Evolutionary conservation across 2,113 vertebrate genomes (phyloP).

Genomic region (Balaeniceps rex): DNA sequence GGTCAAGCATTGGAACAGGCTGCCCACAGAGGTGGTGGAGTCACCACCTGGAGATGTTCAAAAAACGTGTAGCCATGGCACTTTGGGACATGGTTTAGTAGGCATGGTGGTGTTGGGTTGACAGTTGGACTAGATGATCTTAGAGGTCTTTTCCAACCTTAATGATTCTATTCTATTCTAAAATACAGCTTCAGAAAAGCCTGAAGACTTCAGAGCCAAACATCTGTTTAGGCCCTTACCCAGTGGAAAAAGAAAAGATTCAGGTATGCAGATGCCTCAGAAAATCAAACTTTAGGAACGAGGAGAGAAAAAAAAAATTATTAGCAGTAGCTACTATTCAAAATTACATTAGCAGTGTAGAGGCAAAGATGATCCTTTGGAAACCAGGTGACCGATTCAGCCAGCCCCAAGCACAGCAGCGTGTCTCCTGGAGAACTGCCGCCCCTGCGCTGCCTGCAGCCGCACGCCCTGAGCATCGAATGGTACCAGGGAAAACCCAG

Average conservation of each 20-base stretch:
- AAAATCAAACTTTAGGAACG: neutral
- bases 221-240: neutral
- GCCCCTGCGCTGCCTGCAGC: neutral
- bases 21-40: no score
- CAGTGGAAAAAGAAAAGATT: neutral
- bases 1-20: no score
- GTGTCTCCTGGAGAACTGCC: neutral
- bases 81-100: no score
- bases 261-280: neutral
- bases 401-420: neutral
- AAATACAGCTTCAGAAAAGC: neutral
- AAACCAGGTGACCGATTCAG: neutral
- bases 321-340: neutral
- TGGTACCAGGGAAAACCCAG: neutral
- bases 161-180: no score
- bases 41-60: no score
- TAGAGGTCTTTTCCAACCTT: no score
- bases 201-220: neutral
- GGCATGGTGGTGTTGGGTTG: no score
- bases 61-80: no score
- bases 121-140: no score
- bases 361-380: neutral
- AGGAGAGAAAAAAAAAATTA: neutral
- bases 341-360: neutral
- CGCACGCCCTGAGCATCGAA: fast-evolving